A percentile compares a stretch with the other conserved stretches of the same genome.
Conservation (phyloP, 2,113 vertebrate species). For the Istiophorus platypterus region DNA sequence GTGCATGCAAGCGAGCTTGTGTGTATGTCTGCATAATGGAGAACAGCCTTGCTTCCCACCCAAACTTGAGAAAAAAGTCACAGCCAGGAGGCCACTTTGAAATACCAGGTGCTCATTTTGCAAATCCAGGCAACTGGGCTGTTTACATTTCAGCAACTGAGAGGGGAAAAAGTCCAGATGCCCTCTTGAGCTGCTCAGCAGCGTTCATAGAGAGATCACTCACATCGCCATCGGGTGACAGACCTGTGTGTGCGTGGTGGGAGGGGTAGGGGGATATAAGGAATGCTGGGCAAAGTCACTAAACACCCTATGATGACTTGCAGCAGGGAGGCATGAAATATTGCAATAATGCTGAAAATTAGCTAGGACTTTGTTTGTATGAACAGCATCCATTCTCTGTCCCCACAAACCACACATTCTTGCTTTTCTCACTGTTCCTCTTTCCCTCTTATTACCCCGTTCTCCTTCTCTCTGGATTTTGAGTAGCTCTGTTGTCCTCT, state of each 20-base stretch:
- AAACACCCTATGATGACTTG: slow-evolving; percentile 70
- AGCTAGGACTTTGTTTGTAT: slow-evolving; percentile 53
- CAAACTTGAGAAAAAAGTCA: slow-evolving; percentile 64
- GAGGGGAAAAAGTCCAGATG: slow-evolving; percentile 83
- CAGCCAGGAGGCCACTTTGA: slow-evolving; percentile 82
- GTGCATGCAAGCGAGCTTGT: slow-evolving; percentile 58
- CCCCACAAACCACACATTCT: slow-evolving; percentile 16
- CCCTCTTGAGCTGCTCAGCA: slow-evolving; percentile 71
- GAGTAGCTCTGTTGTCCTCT: slow-evolving; percentile 62
- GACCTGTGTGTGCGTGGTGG: slow-evolving; percentile 52
- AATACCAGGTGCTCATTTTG: slow-evolving; percentile 85
- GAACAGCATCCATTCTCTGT: slow-evolving; percentile 19
- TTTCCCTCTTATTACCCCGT: slow-evolving; percentile 19
- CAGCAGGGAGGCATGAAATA: slow-evolving; percentile 59
- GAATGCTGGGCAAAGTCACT: slow-evolving; percentile 69
- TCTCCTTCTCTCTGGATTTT: slow-evolving; percentile 31
- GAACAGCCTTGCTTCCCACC: slow-evolving; percentile 69
- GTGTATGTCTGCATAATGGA: slow-evolving; percentile 72
- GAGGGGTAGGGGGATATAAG: slow-evolving; percentile 26
- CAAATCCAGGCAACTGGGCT: slow-evolving; percentile 80
- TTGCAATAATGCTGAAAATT: slow-evolving; percentile 64
- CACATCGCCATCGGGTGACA: slow-evolving; percentile 76
- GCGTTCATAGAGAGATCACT: slow-evolving; percentile 78
- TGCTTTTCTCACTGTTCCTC: slow-evolving; percentile 21
- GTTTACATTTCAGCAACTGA: slow-evolving; percentile 84